Conservation (phyloP, 2,113 vertebrate species). For the Cyanoliseus patagonus region DNA sequence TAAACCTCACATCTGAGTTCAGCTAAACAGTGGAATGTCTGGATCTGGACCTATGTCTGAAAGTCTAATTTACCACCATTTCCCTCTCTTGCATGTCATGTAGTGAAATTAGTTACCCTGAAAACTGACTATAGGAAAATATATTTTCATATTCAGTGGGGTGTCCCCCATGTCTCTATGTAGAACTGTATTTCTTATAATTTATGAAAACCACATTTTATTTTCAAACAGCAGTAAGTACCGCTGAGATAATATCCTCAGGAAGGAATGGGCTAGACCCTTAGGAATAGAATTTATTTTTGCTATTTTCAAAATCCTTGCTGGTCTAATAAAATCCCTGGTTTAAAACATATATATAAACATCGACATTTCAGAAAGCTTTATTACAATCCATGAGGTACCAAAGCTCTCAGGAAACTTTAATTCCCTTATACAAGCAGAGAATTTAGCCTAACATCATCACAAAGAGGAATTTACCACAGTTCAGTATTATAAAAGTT, state of each 20-base stretch:
- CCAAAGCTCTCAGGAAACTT: background rate
- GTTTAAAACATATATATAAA: background rate
- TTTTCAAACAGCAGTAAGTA: background rate
- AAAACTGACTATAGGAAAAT: background rate
- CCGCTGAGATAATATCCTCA: background rate
- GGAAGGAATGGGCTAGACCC: background rate
- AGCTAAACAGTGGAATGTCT: background rate
- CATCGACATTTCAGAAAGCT: background rate
- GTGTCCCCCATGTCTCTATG: background rate
- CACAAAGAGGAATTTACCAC: background rate
- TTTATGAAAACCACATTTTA: background rate
- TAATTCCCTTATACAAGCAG: background rate
- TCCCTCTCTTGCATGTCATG: background rate
- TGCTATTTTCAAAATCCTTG: background rate
- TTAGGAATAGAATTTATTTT: background rate
- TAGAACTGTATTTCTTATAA: background rate
- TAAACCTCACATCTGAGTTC: background rate
- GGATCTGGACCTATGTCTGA: background rate
- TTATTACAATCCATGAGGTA: background rate
- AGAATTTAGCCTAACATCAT: background rate
- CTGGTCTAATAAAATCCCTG: background rate
- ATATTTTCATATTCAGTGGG: fast-evolving
- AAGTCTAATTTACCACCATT: background rate
- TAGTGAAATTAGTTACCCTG: background rate
- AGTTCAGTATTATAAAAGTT: background rate